Evolutionary conservation across 2,888 invertebrate species (phyloP).

Genomic region (Iselma pallidipennis): DNA sequence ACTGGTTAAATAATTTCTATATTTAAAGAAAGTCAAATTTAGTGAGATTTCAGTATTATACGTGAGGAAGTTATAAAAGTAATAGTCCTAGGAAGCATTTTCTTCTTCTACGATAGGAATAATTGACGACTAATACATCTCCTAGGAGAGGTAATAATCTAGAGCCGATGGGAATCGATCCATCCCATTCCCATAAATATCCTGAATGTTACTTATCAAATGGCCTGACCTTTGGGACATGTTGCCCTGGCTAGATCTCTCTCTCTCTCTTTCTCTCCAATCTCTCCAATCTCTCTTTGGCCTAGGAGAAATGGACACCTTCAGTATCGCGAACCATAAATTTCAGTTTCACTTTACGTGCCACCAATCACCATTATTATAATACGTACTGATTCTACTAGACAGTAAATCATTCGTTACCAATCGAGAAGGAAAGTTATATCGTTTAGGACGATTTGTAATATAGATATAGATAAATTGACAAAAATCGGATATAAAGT

Average conservation of each 20-base stretch:
- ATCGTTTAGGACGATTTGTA: not conserved
- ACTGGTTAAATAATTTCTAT: no score
- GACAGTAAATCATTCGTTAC: slow-evolving; percentile 27
- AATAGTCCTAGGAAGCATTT: not conserved
- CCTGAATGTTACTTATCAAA: slow-evolving; percentile 6
- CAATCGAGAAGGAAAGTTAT: slow-evolving; percentile 18
- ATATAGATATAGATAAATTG: not conserved
- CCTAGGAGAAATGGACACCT: slow-evolving; percentile 24
- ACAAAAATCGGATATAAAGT: not conserved
- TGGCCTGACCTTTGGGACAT: slow-evolving; percentile 20
- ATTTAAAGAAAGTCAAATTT: no score
- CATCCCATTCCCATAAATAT: not conserved
- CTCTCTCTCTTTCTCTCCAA: no score
- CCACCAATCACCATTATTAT: slow-evolving; percentile 34
- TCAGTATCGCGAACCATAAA: slow-evolving; percentile 31
- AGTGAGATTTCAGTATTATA: no score
- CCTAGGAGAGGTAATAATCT: not conserved
- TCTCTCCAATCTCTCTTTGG: no score
- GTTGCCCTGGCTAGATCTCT: no score
- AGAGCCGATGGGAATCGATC: not conserved
- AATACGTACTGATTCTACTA: slow-evolving; percentile 28
- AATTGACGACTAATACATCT: not conserved
- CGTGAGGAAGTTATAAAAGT: not conserved
- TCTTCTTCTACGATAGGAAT: not conserved
- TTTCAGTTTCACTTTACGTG: slow-evolving; percentile 34